Conservation (phyloP, 2,797 vertebrate species). For the Pangasius macronema region DNA sequence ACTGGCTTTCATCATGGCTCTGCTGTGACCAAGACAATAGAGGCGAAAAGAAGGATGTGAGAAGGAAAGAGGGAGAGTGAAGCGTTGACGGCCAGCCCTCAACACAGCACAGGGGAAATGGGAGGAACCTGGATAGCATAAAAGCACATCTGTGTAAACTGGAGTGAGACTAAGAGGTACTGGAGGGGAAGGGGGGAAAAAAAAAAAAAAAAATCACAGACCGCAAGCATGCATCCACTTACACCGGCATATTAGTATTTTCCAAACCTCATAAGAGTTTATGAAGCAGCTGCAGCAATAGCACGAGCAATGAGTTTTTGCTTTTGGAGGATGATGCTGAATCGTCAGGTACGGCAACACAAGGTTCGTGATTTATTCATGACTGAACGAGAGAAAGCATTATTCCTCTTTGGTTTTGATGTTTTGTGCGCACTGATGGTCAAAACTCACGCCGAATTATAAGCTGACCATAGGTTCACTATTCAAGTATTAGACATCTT, state of each 20-base stretch:
- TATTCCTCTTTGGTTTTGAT: neutral
- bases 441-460: neutral
- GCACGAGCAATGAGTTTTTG: constrained; percentile 6
- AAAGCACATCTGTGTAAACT: constrained; percentile 26
- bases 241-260: constrained; percentile 1
- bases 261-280: constrained; percentile 7
- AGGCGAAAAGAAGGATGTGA: constrained; percentile 1
- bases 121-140: neutral
- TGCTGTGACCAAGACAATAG: constrained; percentile 34
- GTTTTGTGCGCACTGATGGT: neutral
- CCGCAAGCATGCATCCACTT: constrained; percentile 4
- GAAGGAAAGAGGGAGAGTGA: neutral
- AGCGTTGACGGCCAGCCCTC: neutral
- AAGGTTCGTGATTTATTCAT: neutral
- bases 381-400: neutral
- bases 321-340: neutral
- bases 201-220: neutral
- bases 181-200: neutral
- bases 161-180: constrained; percentile 5
- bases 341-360: neutral
- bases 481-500: neutral
- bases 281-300: constrained; percentile 16
- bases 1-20: constrained; percentile 22
- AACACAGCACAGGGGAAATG: neutral
- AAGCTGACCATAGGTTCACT: neutral